These are phyloP conservation scores for Lindbergichthys nudifrons DNA, from an alignment of 2,797 vertebrate species.

Conservation along the genomic window DNA sequence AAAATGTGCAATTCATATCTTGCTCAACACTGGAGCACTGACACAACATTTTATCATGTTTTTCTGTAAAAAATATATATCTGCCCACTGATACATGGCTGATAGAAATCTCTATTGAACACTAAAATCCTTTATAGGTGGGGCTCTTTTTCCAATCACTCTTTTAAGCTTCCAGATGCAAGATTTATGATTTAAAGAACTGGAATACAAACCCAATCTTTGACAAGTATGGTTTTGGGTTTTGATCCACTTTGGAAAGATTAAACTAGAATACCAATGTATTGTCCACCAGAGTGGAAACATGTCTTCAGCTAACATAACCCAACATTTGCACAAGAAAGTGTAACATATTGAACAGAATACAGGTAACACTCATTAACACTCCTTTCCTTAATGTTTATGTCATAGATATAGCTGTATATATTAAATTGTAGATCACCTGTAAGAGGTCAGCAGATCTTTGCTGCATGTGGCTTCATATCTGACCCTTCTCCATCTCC, in stretches of 20 bases:
- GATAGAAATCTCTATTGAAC: background rate
- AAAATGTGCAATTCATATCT: background rate
- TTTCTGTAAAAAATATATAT: background rate
- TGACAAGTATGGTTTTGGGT: background rate
- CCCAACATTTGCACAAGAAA: too few relatives aligned
- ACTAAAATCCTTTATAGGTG: too few relatives aligned
- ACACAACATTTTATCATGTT: background rate
- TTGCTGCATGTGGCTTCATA: background rate
- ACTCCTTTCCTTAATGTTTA: background rate
- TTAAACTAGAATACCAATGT: background rate
- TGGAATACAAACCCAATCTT: background rate
- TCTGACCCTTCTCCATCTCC: slow-evolving; percentile 39
- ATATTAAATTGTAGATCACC: background rate
- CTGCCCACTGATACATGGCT: background rate
- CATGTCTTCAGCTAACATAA: background rate
- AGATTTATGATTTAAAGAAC: background rate
- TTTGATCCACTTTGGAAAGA: background rate
- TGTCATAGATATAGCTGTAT: background rate
- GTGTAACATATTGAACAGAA: too few relatives aligned
- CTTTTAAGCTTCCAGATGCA: background rate
- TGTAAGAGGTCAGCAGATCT: background rate
- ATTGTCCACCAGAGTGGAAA: background rate
- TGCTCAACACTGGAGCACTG: background rate
- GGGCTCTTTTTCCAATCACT: background rate
- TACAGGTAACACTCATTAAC: background rate